These are phyloP conservation scores for Drosophila kepulauana DNA, from an alignment of 1,140 invertebrate genomes.

Conservation along the genomic window DNA sequence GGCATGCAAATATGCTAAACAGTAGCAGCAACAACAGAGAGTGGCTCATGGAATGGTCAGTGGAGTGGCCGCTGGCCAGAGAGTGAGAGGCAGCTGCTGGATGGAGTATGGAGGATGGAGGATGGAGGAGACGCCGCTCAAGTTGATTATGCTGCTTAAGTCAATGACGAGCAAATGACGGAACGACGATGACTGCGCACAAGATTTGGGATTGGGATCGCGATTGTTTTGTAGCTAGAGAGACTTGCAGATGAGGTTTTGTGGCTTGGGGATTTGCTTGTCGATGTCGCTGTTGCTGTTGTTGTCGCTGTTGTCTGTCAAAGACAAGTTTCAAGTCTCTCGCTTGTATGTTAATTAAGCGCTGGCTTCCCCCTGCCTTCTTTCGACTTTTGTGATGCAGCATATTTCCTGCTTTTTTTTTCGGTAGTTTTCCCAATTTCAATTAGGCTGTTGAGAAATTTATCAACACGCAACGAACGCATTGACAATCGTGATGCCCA, in stretches of 20 bases:
- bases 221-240: constrained; percentile 21
- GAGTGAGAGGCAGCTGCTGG: neutral
- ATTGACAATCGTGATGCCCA: neutral
- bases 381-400: constrained; percentile 39
- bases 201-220: constrained; percentile 70
- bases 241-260: constrained; percentile 19
- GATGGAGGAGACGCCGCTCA: constrained; percentile 45
- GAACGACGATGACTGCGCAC: constrained; percentile 67
- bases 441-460: constrained; percentile 32
- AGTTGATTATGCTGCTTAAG: constrained; percentile 83
- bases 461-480: constrained; percentile 3
- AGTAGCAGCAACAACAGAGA: constrained; percentile 59
- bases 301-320: constrained; percentile 56
- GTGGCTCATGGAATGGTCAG: constrained; percentile 18
- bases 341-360: constrained; percentile 81
- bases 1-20: constrained; percentile 84
- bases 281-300: constrained; percentile 28
- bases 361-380: neutral
- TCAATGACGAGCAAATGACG: constrained; percentile 60
- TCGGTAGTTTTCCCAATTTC: constrained; percentile 51
- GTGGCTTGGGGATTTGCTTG: constrained; percentile 50
- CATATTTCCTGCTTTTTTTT: constrained; percentile 26
- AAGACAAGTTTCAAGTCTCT: constrained; percentile 77
- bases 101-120: constrained; percentile 16
- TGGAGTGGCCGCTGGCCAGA: constrained; percentile 11